These are phyloP conservation scores for Pseudococcus jackbeardsleyi DNA, from an alignment of 2,888 invertebrate species.

Conservation along the genomic window DNA sequence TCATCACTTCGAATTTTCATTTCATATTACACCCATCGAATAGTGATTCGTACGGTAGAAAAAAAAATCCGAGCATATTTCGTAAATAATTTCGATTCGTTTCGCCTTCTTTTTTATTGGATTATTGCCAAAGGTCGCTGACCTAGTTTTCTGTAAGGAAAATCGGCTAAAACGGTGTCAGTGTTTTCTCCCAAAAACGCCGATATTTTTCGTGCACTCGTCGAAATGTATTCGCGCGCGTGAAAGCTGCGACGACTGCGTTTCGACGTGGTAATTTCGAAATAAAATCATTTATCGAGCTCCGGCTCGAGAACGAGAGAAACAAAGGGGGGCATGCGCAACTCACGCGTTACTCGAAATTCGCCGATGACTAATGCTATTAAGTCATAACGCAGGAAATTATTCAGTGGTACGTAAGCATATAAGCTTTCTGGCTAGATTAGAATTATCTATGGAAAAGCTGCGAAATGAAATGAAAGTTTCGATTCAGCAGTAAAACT, in stretches of 20 bases:
- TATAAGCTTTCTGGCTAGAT: not conserved
- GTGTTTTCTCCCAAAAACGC: slow-evolving; percentile 5
- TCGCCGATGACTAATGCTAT: slow-evolving; percentile 17
- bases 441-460: too few species aligned
- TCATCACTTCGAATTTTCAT: not conserved
- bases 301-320: not conserved
- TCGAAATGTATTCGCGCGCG: not conserved
- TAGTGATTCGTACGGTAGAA: not conserved
- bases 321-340: not conserved
- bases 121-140: slow-evolving; percentile 33
- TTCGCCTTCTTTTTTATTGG: not conserved
- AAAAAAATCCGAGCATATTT: not conserved
- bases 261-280: not conserved
- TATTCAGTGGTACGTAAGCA: not conserved
- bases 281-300: slow-evolving; percentile 27
- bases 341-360: not conserved
- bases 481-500: not conserved
- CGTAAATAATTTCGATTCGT: not conserved
- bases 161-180: not conserved
- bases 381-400: slow-evolving; percentile 1
- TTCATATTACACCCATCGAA: not conserved
- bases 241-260: not conserved
- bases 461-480: not conserved
- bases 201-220: not conserved
- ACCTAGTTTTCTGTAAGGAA: slow-evolving; percentile 1